phyloP scores from a whole-genome alignment of 2,888 invertebrate genomes.

The Lithodes maja region DNA sequence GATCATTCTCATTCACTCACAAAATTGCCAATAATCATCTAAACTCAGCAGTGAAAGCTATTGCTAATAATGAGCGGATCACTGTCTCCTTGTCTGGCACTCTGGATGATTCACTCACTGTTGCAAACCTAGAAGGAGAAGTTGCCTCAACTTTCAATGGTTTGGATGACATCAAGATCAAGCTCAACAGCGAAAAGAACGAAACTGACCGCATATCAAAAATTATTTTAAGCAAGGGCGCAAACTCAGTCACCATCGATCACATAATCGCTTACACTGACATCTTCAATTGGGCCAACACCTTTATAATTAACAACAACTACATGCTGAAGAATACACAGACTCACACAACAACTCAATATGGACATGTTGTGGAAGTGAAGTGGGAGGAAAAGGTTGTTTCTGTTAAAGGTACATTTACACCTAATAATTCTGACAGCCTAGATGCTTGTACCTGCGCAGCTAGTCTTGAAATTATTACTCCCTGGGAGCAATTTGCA shows the following conservation, averaged over 20 bases:
- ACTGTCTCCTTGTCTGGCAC: conserved; percentile 26
- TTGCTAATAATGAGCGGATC: conserved; percentile 43
- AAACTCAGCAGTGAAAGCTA: conserved; percentile 25
- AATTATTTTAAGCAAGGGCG: conserved; percentile 24
- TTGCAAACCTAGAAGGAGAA: conserved; percentile 39
- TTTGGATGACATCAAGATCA: conserved; percentile 55
- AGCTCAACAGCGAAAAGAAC: conserved; percentile 36
- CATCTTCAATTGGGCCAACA: conserved; percentile 53
- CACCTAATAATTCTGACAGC: neutral
- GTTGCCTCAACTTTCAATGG: conserved; percentile 48
- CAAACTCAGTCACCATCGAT: conserved; percentile 29
- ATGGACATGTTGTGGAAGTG: conserved; percentile 1
- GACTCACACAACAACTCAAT: conserved; percentile 16
- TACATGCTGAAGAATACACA: conserved; percentile 55
- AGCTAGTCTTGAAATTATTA: conserved; percentile 14
- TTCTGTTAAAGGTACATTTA: neutral
- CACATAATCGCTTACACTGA: conserved; percentile 45
- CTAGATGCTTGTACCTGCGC: neutral
- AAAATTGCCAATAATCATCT: conserved; percentile 47
- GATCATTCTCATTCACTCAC: conserved; percentile 40
- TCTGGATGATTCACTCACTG: conserved; percentile 28
- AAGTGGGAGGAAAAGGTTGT: conserved; percentile 20
- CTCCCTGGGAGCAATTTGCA: conserved; percentile 23
- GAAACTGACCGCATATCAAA: conserved; percentile 36
- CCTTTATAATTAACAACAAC: conserved; percentile 44